These are phyloP conservation scores for Carapus acus DNA, from an alignment of 2,797 vertebrate genomes.

Conservation along the genomic window DNA sequence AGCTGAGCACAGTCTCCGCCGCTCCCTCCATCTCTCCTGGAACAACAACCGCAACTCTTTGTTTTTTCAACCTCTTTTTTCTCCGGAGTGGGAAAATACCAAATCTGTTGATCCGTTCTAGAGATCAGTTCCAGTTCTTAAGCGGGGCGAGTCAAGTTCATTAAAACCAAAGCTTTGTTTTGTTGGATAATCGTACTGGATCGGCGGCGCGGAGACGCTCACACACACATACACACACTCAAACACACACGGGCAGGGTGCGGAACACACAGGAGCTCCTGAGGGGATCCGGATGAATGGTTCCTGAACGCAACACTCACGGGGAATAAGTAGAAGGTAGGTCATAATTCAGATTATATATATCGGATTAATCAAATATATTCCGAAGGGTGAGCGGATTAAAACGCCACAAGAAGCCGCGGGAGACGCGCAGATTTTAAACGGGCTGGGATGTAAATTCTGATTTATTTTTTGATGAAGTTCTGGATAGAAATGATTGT, in stretches of 20 bases:
- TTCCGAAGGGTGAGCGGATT: slow-evolving; percentile 13
- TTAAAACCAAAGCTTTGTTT: slow-evolving; percentile 55
- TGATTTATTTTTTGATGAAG: too few species aligned
- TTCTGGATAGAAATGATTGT: neutral
- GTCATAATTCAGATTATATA: slow-evolving; percentile 19
- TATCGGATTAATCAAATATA: slow-evolving; percentile 1
- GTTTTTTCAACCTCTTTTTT: slow-evolving; percentile 20
- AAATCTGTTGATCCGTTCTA: slow-evolving; percentile 40
- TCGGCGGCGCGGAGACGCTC: slow-evolving; percentile 55
- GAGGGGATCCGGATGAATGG: slow-evolving; percentile 53
- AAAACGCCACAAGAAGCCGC: slow-evolving; percentile 15
- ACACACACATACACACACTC: slow-evolving; percentile 28
- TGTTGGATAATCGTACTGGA: slow-evolving; percentile 60
- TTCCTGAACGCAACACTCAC: slow-evolving; percentile 51
- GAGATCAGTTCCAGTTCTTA: slow-evolving; percentile 46
- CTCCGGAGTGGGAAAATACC: slow-evolving; percentile 35
- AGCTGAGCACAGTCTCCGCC: neutral
- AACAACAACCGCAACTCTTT: slow-evolving; percentile 54
- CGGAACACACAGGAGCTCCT: slow-evolving; percentile 52
- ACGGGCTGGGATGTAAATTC: too few species aligned
- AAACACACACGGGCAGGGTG: too few species aligned
- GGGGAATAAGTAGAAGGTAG: slow-evolving; percentile 52
- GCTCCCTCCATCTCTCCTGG: slow-evolving; percentile 19
- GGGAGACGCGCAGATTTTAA: slow-evolving; percentile 3
- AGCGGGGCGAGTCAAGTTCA: slow-evolving; percentile 53